Conservation (phyloP, 2,113 vertebrate genomes). For the Mohoua ochrocephala region DNA sequence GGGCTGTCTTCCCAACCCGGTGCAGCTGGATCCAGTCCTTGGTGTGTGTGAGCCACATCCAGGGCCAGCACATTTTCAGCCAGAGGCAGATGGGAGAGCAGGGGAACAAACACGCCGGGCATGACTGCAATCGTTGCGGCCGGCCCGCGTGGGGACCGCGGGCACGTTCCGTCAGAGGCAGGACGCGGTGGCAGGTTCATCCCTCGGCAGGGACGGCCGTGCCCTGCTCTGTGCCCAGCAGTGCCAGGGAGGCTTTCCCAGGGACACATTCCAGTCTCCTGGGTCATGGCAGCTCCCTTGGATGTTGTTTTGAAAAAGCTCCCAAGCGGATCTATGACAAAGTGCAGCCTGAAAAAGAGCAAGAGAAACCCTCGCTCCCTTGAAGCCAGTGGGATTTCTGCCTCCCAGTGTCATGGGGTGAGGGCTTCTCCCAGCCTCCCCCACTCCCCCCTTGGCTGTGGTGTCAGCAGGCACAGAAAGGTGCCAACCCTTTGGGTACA, state of each 20-base stretch:
- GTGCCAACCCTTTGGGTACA: background rate
- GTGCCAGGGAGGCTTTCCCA: background rate
- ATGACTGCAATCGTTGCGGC: accelerated
- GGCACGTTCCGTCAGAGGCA: background rate
- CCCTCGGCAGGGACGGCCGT: background rate
- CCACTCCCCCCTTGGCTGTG: background rate
- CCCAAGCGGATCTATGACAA: background rate
- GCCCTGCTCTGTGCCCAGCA: accelerated
- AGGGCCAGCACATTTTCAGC: background rate
- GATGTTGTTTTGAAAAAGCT: background rate
- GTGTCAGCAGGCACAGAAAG: accelerated
- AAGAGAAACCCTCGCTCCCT: background rate
- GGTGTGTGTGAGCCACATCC: background rate
- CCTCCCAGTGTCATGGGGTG: background rate
- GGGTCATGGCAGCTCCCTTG: background rate
- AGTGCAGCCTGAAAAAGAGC: background rate
- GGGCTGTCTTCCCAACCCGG: background rate
- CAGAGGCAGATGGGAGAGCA: background rate
- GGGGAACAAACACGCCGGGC: accelerated
- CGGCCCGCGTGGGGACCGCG: background rate
- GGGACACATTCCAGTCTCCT: slow-evolving; percentile 5
- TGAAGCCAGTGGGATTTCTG: background rate
- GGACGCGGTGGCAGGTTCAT: background rate
- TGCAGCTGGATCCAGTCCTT: background rate
- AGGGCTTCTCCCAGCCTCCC: background rate